phyloP scores from a whole-genome alignment of 2,888 invertebrate genomes.

The Aromia moschata region DNA sequence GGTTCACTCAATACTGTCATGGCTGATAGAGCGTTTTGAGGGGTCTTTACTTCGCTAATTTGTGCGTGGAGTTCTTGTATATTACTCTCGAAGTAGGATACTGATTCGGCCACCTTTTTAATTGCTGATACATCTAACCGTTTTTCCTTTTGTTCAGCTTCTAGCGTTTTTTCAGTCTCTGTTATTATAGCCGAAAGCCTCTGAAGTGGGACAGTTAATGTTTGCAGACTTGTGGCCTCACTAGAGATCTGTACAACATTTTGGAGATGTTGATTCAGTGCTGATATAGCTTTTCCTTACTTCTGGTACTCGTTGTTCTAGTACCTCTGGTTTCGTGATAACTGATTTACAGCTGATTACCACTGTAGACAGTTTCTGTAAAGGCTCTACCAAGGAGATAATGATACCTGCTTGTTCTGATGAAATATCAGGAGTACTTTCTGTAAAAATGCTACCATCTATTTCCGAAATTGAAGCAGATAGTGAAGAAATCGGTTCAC shows the following conservation, averaged over 20 bases:
- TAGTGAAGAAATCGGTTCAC: constrained; percentile 17
- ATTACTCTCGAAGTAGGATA: neutral
- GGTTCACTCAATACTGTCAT: constrained; percentile 6
- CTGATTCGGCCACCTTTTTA: constrained; percentile 1
- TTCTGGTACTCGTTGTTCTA: constrained; percentile 35
- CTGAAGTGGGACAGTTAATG: constrained; percentile 29
- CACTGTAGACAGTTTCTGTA: constrained; percentile 31
- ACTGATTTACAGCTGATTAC: constrained; percentile 20
- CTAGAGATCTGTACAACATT: constrained; percentile 25
- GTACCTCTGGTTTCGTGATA: constrained; percentile 27
- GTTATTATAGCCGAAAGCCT: constrained; percentile 28
- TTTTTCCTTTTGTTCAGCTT: constrained; percentile 23
- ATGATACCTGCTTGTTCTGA: constrained; percentile 26
- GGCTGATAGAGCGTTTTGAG: neutral
- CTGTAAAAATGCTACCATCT: neutral
- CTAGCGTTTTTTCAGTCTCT: constrained; percentile 18
- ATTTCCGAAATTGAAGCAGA: constrained; percentile 5
- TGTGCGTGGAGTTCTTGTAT: constrained; percentile 3
- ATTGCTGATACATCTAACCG: constrained; percentile 3
- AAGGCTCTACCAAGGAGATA: constrained; percentile 20
- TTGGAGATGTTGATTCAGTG: constrained; percentile 32
- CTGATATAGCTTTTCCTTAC: constrained; percentile 31
- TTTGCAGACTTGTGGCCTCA: constrained; percentile 27
- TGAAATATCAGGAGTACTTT: constrained; percentile 23
- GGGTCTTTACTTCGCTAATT: neutral